Base-by-base conservation (phyloP, 2,888 invertebrate species). In the Tricholauxania praeusta region DNA sequence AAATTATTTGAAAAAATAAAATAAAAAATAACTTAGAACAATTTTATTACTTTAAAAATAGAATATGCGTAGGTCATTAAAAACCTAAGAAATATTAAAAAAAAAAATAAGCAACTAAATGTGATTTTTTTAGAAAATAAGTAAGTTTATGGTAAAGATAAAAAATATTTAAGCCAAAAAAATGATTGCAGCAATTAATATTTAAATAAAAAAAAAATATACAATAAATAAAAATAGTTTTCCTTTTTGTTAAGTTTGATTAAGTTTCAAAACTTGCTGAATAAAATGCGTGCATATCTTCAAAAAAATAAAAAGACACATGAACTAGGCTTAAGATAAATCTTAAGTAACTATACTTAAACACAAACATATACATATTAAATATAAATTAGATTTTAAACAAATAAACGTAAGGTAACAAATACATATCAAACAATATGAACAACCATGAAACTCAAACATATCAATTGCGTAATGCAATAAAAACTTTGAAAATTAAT, bases 381-480 rank as follows among this genome's bases (percentile, higher is more conserved):
- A 78, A 74, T 53, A 12, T 60, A 73, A 64, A 17, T 66, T 73
- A 72, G 60, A 28, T 55, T 72, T 39, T 39, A 39, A 39, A 10
- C 52, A 62, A 62, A 6, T 6, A 52, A 67, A 8, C 28, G 28
- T 32, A 67, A 63, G 32, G 59, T 14, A 71, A 73, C 74, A 51
- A 73, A 75, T 76, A 77, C 76, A 79, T 77, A 78, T 79, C 78
- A 77, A 74, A 65, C 71, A 62, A 47, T 57, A 63, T 17, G 48
- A 68, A 65, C 82, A 84, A 82, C 85, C 85, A 83, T 81, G 83
- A 84, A 85, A 84, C 83, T 83, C 78, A 84, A 81, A 84, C 85
- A 84, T 84, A 85, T 84, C 84, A 84, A 80, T 80, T 79, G 81
- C 80, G 66, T 72, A 72, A 72, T 73, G 79, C 80, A 77, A 76